Evolutionary conservation across 2,888 invertebrate species (phyloP), one percentile per base, ranked within the genome.

Genomic region (Nebria brevicollis): DNA sequence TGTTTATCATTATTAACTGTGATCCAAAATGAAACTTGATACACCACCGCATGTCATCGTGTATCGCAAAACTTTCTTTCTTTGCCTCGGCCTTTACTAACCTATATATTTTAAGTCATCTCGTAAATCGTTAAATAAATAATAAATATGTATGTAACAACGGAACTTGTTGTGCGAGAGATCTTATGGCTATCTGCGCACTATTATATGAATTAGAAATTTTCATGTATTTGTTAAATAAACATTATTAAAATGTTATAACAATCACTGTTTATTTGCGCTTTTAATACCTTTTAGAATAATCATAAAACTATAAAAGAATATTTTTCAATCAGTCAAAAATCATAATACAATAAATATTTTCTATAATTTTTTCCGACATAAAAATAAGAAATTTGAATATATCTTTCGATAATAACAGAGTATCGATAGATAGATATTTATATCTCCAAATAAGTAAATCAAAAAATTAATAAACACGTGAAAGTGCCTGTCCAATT

Each of bases 81-180:
- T 8, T 70, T 20, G 26, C 25, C 25, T 8, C 25, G 70, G 70
- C 70, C 70, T 70, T 70, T 20, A 26, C 25, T 70, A 70, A 70
- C 70, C 70, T 70, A 70, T 13, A 70, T 70, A 13, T 70, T 11
- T 70, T 70, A 20, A n/a, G 10, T 66, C 13, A 65, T 65, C 25
- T 66, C 3, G 34, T 11, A 20, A 70, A 25, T 25, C 3, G 34
- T 15, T 4, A 15, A 70, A 70, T 54, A 8, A 54, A 54, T 8
- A 54, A 8, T 54, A 13, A 5, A 13, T 54, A 13, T 54, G 54
- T 54, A 2, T 54, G 4, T 8, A 54, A 8, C 11, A 54, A 54
- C 7, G 54, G 6, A 54, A 54, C 54, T 7, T 54, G 54, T 7
- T 54, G 54, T 54, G 13, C 8, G 6, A 54, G 4, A 34, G 34